Conservation (phyloP, 2,113 vertebrate genomes). For the Oreocharis arfaki region DNA sequence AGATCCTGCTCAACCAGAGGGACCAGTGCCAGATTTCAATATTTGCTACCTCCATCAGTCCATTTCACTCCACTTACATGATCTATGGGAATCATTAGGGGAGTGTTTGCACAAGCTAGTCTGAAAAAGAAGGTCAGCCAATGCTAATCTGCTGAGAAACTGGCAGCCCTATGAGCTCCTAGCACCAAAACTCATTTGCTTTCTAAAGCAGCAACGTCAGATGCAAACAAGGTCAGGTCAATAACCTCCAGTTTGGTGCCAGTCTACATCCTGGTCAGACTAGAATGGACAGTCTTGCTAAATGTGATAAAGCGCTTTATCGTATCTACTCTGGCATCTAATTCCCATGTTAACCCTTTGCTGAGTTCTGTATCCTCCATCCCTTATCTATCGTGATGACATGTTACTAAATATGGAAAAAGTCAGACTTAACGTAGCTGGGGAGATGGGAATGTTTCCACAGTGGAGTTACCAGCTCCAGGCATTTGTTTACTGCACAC, state of each 20-base stretch:
- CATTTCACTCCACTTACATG: not conserved
- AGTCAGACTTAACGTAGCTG: not conserved
- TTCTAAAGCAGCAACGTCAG: not conserved
- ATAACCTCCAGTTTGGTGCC: conserved; percentile 8
- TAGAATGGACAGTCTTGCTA: not conserved
- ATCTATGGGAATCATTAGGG: not conserved
- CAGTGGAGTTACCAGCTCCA: not conserved
- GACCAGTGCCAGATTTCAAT: not conserved
- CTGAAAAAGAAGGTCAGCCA: not conserved
- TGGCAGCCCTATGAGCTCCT: not conserved
- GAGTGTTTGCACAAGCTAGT: not conserved
- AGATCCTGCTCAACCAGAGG: not conserved
- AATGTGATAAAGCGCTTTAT: not conserved
- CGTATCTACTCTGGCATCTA: not conserved
- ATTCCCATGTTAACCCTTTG: too few relatives aligned
- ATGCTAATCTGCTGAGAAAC: conserved; percentile 18
- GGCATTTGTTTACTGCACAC: not conserved
- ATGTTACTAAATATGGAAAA: not conserved
- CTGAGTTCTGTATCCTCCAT: not conserved
- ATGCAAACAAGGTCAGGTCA: not conserved
- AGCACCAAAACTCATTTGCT: not conserved
- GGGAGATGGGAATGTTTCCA: not conserved
- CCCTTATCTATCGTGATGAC: not conserved
- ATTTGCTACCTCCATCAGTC: not conserved
- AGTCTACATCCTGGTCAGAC: not conserved